Percentiles rank a stretch among this genome's conserved stretches.
Conservation (phyloP, 2,113 vertebrate species). For the Camelus bactrianus region DNA sequence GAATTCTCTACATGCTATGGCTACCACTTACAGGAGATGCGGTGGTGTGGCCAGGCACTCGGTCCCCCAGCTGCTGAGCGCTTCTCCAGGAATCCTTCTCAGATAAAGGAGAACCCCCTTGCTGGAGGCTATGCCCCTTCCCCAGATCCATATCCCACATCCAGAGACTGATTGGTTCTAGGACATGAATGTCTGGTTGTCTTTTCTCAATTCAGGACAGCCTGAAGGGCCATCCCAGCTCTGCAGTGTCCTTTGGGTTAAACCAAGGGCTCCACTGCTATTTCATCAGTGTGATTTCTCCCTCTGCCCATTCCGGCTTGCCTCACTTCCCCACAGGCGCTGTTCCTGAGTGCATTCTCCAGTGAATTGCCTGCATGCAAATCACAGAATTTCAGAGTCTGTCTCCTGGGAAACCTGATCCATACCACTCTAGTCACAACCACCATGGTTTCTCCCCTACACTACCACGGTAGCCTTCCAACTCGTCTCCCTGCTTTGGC, state of each 20-base stretch:
- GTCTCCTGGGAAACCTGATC: slow-evolving; percentile 42
- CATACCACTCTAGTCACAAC: not conserved
- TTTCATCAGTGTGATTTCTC: not conserved
- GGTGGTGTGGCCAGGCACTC: not conserved
- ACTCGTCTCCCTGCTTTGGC: not conserved
- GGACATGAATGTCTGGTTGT: not conserved
- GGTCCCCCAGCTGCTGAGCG: too few species aligned
- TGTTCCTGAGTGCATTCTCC: not conserved
- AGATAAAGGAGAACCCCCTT: not conserved
- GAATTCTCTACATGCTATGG: not conserved
- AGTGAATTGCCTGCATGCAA: not conserved
- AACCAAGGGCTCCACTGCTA: not conserved
- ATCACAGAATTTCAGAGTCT: not conserved
- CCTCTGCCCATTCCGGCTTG: not conserved
- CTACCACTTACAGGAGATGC: not conserved
- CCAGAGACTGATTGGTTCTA: not conserved
- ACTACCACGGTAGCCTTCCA: not conserved
- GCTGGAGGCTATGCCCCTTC: not conserved
- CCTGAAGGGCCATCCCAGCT: not conserved
- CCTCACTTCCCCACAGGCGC: not conserved
- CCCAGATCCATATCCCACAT: too few species aligned
- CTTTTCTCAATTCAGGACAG: not conserved
- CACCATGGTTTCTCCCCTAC: not conserved
- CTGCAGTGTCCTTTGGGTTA: not conserved
- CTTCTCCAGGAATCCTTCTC: not conserved